phyloP scores from a whole-genome alignment of 1,140 invertebrate species.

The Saccostrea echinata region DNA sequence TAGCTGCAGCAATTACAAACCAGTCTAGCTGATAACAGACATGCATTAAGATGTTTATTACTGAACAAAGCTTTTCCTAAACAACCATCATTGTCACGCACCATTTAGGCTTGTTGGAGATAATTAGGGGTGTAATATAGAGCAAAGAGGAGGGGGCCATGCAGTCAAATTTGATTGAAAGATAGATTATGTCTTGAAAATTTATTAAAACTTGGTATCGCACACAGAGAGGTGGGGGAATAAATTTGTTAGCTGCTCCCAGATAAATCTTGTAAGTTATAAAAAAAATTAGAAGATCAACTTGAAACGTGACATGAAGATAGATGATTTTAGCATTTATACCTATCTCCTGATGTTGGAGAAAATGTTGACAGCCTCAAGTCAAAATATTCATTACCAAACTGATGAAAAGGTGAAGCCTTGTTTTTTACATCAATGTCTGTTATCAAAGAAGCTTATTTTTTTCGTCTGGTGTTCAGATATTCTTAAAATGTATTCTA shows the following conservation, averaged over 20 bases:
- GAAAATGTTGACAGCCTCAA: background rate
- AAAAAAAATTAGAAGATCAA: background rate
- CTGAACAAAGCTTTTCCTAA: slow-evolving; percentile 19
- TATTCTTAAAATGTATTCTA: background rate
- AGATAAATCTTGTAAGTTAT: background rate
- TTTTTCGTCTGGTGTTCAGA: background rate
- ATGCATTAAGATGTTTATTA: slow-evolving; percentile 38
- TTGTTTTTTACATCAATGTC: slow-evolving; percentile 18
- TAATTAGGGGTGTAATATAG: slow-evolving; percentile 14
- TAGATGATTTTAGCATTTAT: slow-evolving; percentile 6
- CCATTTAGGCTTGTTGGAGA: background rate
- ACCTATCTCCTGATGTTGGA: slow-evolving; percentile 4
- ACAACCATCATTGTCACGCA: slow-evolving; percentile 12
- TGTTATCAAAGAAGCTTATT: slow-evolving; percentile 3
- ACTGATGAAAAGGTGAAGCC: background rate
- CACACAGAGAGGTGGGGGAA: background rate
- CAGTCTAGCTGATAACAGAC: slow-evolving; percentile 19
- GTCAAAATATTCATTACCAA: slow-evolving; percentile 22
- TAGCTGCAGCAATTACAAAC: slow-evolving; percentile 3
- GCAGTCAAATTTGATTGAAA: slow-evolving; percentile 17
- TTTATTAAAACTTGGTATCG: background rate
- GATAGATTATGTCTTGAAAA: background rate
- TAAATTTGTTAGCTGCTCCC: slow-evolving; percentile 2
- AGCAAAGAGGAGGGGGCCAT: background rate
- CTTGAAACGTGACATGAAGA: background rate